These are phyloP conservation scores for Sylvilagus floridanus DNA, from an alignment of 2,797 vertebrate genomes.

Conservation along the genomic window DNA sequence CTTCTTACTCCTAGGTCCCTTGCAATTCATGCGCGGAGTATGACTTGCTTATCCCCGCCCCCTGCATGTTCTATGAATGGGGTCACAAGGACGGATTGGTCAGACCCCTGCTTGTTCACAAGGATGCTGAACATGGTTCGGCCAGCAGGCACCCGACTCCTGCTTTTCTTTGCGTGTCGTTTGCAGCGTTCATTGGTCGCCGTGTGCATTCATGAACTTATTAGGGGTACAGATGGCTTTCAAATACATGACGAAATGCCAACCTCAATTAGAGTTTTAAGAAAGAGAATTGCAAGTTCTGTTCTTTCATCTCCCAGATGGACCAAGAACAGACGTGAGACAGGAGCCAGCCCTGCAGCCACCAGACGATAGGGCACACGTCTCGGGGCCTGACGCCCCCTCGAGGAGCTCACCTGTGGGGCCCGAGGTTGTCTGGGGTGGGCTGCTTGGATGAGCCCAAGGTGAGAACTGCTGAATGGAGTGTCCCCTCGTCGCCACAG, in stretches of 20 bases:
- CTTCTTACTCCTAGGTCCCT: too few relatives aligned
- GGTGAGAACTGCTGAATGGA: not conserved
- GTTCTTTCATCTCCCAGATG: conserved; percentile 50
- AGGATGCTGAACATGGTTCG: too few relatives aligned
- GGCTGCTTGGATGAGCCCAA: not conserved
- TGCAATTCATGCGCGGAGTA: not conserved
- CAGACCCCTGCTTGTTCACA: not conserved
- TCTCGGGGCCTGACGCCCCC: not conserved
- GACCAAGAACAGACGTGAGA: not conserved
- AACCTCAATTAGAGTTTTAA: conserved; percentile 49
- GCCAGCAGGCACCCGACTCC: not conserved
- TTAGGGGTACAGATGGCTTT: conserved; percentile 55
- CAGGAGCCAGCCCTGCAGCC: too few relatives aligned
- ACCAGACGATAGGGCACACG: too few relatives aligned
- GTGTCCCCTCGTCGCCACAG: not conserved
- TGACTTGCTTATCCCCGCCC: not conserved
- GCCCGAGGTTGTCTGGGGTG: not conserved
- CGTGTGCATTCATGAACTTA: conserved; percentile 33
- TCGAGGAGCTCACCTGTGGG: not conserved
- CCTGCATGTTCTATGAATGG: not conserved
- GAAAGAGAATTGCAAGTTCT: conserved; percentile 38
- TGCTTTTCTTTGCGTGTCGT: not conserved
- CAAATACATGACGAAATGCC: conserved; percentile 44
- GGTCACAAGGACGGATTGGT: not conserved
- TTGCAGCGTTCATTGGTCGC: not conserved